Conservation (phyloP, 1,140 invertebrate genomes). For the Drosophila obscura region DNA sequence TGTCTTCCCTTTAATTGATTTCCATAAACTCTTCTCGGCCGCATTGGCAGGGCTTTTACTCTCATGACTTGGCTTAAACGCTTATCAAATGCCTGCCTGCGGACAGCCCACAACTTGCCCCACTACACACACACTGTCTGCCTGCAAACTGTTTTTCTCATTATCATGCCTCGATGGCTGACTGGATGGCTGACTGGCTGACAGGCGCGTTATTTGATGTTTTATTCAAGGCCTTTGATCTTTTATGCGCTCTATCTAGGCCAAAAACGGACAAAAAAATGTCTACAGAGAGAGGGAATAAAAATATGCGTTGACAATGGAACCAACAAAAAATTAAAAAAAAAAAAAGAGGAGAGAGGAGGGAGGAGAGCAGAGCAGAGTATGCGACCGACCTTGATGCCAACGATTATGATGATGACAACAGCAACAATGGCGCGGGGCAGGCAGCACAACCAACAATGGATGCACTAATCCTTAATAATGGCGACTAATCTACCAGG, state of each 20-base stretch:
- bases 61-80: conserved; percentile 58
- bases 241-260: conserved; percentile 80
- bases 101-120: conserved; percentile 14
- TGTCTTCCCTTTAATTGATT: conserved; percentile 38
- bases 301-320: conserved; percentile 57
- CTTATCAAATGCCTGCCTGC: conserved; percentile 73
- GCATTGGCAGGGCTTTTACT: background rate
- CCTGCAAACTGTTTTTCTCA: conserved; percentile 73
- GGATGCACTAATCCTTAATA: conserved; percentile 71
- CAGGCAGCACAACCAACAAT: conserved; percentile 25
- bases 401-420: conserved; percentile 28
- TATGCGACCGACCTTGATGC: conserved; percentile 56
- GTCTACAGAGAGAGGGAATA: conserved; percentile 10
- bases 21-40: conserved; percentile 19
- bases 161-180: conserved; percentile 77
- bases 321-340: conserved; percentile 4
- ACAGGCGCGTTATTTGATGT: conserved; percentile 75
- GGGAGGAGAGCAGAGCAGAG: no score
- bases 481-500: conserved; percentile 59
- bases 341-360: background rate
- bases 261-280: conserved; percentile 28
- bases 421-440: conserved; percentile 17
- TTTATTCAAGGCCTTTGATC: conserved; percentile 78
- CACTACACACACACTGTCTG: conserved; percentile 13
- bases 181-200: conserved; percentile 54